Evolutionary conservation across 1,140 invertebrate species (phyloP), one percentile per base, ranked within the genome.

Genomic region (Pogonomyrmex barbatus): DNA sequence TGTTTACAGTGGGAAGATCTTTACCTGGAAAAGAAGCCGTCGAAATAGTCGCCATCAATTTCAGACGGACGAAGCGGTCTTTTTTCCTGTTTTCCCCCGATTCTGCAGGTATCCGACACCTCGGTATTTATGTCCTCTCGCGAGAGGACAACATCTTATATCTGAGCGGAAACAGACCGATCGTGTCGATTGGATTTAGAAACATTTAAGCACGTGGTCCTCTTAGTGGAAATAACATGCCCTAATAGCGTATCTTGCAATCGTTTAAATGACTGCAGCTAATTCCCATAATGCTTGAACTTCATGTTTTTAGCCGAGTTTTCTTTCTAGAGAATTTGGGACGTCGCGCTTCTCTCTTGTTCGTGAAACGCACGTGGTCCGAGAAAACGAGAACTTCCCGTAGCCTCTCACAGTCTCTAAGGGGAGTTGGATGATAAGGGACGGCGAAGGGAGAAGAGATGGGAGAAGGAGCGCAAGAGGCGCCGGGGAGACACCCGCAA

Each of bases 401-500:
- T 82, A 30, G 54, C 54, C 67, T 60, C 67, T 60, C 78, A 39
- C 58, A 58, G 82, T 85, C 83, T 85, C 75, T 36, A 78, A 65
- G 68, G 47, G 86, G 39, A 54, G 12, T 33, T 6, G 67, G 14
- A n/a, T 42, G 62, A 42, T 50, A 58, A 67, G 62, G 67, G 24
- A 9, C 14, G 33, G 17, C 17, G 76, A 47, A 52, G 24, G 24
- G 65, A 42, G 76, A 47, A 52, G 24, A 17, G 65, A 42, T 36
- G 67, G 54, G 63, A 73, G 17, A 60, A 78, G 86, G n/a, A 39
- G 30, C 42, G 75, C 36, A 81, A 50, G 62, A 85, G 70, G 87
- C 76, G 87, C 75, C 87, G 91, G 86, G 90, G 89, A 92, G 91
- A 93, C 91, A 93, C 88, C 92, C 90, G 94, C 94, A 94, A 95